Evolutionary conservation across 2,113 vertebrate genomes (phyloP).

Genomic region (Ceuthmochares aereus): DNA sequence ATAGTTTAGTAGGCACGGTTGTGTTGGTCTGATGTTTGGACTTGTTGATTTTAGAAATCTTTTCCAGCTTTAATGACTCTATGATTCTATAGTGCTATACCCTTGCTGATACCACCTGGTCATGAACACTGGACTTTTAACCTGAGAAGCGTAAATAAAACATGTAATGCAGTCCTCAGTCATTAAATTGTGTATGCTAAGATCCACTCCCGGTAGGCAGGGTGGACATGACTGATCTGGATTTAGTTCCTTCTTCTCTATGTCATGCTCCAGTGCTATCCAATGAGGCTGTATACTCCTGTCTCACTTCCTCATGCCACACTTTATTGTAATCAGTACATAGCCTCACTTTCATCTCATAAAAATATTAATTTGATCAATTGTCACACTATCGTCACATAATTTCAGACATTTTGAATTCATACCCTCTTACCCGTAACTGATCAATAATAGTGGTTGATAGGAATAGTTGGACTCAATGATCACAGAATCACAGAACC

Average conservation of each 20-base stretch:
- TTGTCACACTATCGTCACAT: neutral
- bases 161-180: too few species aligned
- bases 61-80: too few species aligned
- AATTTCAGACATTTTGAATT: neutral
- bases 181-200: neutral
- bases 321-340: neutral
- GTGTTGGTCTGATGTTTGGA: too few species aligned
- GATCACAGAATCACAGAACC: too few species aligned
- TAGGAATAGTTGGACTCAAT: too few species aligned
- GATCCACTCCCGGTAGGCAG: neutral
- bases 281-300: neutral
- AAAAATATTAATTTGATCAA: neutral
- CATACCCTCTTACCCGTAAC: fast-evolving
- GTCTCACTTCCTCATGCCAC: neutral
- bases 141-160: neutral
- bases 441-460: too few species aligned
- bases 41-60: too few species aligned
- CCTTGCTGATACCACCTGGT: neutral
- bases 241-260: fast-evolving
- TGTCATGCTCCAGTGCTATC: neutral
- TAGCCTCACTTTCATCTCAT: neutral
- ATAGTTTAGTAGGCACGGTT: too few species aligned
- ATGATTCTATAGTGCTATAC: too few species aligned
- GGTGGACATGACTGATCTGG: neutral
- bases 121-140: neutral